Conservation (phyloP, 1,140 invertebrate genomes). For the Anastatus disparis region DNA sequence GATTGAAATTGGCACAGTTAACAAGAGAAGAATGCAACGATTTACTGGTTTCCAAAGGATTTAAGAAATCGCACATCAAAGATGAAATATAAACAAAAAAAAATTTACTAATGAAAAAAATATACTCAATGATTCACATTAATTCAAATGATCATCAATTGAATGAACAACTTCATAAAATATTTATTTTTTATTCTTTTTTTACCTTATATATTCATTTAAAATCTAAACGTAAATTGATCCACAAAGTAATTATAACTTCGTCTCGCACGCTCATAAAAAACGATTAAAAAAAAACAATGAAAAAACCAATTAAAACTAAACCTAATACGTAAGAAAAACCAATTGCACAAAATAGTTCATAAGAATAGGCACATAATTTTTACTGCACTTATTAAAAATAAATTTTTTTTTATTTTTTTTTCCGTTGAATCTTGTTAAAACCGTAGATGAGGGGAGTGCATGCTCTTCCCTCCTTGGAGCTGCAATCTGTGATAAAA, state of each 20-base stretch:
- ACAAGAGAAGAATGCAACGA: slow-evolving; percentile 77
- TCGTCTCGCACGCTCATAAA: neutral
- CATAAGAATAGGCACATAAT: slow-evolving; percentile 40
- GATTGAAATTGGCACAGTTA: slow-evolving; percentile 70
- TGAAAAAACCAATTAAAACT: neutral
- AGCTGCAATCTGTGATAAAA: slow-evolving; percentile 50
- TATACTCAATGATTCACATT: slow-evolving; percentile 41
- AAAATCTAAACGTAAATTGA: neutral
- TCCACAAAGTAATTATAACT: slow-evolving; percentile 17
- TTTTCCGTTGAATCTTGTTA: slow-evolving; percentile 38
- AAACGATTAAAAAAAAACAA: neutral
- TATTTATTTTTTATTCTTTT: neutral
- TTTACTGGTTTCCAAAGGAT: slow-evolving; percentile 72
- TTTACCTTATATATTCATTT: slow-evolving; percentile 1
- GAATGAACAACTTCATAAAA: too few relatives aligned
- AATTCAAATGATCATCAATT: slow-evolving; percentile 30
- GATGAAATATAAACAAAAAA: slow-evolving; percentile 56
- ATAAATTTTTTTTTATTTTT: slow-evolving; percentile 19
- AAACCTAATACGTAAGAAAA: neutral
- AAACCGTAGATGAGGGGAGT: slow-evolving; percentile 38
- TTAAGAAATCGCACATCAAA: slow-evolving; percentile 60
- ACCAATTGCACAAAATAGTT: slow-evolving; percentile 36
- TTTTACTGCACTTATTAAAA: slow-evolving; percentile 20
- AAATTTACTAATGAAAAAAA: slow-evolving; percentile 35
- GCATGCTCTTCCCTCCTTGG: slow-evolving; percentile 30